Evolutionary conservation across 2,888 invertebrate species (phyloP).

Genomic region (Melikaiella ostensackeni): DNA sequence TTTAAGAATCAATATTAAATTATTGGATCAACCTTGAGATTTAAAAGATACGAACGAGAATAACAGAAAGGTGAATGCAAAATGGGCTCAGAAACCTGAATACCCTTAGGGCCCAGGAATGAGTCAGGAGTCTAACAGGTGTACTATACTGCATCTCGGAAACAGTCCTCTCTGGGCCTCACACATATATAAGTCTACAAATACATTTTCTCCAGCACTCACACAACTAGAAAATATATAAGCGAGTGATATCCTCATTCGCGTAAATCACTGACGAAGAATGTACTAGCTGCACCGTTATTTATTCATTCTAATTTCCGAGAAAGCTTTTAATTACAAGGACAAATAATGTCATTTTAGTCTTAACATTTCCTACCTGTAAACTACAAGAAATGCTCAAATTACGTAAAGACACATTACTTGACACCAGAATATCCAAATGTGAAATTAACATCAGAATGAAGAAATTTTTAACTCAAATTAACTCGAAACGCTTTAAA

Average conservation of each 20-base stretch:
- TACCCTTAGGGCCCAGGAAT: constrained; percentile 17
- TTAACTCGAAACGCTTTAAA: no score
- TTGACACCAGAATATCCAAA: neutral
- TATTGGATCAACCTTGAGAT: constrained; percentile 17
- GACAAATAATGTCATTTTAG: neutral
- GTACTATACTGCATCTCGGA: constrained; percentile 9
- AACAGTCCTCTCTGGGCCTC: constrained; percentile 13
- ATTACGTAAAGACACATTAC: neutral
- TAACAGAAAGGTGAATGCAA: constrained; percentile 31
- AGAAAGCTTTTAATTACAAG: constrained; percentile 19
- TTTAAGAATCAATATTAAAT: constrained; percentile 1
- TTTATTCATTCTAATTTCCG: neutral
- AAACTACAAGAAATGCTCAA: neutral
- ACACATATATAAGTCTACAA: neutral
- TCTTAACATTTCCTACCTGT: constrained; percentile 9
- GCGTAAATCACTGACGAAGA: constrained; percentile 18
- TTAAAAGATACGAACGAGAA: constrained; percentile 15
- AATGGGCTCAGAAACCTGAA: constrained; percentile 8
- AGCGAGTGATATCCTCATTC: neutral
- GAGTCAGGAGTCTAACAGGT: constrained; percentile 31
- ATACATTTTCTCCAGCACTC: neutral
- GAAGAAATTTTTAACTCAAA: no score
- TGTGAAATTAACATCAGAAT: neutral
- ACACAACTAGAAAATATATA: neutral
- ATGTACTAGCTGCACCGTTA: constrained; percentile 9